Evolutionary conservation across 2,797 vertebrate species (phyloP).

Genomic region (Rhynchonycteris naso): DNA sequence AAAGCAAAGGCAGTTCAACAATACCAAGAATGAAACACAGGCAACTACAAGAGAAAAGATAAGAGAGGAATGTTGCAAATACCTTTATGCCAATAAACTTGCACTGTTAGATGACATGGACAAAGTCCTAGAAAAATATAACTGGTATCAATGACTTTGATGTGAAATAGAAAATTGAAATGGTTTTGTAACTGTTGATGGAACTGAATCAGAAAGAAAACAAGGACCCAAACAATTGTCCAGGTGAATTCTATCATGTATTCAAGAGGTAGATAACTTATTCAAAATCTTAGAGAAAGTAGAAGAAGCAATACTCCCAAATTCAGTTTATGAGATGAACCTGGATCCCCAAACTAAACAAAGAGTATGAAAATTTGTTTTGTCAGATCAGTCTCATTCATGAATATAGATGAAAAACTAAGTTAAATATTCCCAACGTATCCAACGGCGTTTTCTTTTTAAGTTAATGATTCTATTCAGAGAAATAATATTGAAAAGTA

Average conservation of each 20-base stretch:
- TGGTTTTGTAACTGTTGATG: neutral
- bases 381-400: neutral
- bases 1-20: neutral
- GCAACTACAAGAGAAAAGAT: neutral
- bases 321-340: neutral
- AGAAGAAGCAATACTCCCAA: neutral
- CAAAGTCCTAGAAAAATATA: neutral
- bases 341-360: neutral
- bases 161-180: neutral
- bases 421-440: slow-evolving; percentile 3
- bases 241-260: neutral
- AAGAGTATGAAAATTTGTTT: neutral
- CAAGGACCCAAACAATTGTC: neutral
- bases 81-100: neutral
- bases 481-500: neutral
- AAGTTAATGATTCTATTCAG: neutral
- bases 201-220: neutral
- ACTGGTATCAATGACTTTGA: neutral
- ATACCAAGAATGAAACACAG: neutral
- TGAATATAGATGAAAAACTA: neutral
- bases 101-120: neutral
- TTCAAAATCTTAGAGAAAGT: neutral
- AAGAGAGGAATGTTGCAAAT: neutral
- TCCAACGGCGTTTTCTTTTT: neutral
- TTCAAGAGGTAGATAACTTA: neutral